Conservation (phyloP, 2,888 invertebrate genomes). For the Margaritifera margaritifera region DNA sequence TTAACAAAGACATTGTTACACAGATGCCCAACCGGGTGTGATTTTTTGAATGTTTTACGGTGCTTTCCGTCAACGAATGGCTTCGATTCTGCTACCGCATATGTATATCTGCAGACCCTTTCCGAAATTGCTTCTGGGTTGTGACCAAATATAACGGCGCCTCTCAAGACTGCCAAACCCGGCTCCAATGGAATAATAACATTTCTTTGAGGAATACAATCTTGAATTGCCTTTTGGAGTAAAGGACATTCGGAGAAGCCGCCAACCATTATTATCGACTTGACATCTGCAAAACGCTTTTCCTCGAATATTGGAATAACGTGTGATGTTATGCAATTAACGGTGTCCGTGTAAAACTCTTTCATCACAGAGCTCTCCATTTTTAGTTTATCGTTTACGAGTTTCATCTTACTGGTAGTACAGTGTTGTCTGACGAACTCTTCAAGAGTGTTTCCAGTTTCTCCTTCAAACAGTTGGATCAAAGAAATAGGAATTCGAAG, state of each 20-base stretch:
- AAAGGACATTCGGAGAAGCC: constrained; percentile 27
- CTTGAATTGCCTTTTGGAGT: constrained; percentile 12
- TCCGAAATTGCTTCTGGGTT: constrained; percentile 18
- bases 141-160: constrained; percentile 23
- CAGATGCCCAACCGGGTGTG: too few relatives aligned
- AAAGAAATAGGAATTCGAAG: too few relatives aligned
- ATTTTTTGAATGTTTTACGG: too few relatives aligned
- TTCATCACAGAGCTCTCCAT: constrained; percentile 19
- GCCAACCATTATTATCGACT: constrained; percentile 25
- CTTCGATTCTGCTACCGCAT: constrained; percentile 2
- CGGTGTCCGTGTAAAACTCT: constrained; percentile 8
- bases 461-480: constrained; percentile 9
- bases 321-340: constrained; percentile 14
- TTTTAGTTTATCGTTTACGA: constrained; percentile 18
- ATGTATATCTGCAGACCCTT: constrained; percentile 15
- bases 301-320: constrained; percentile 9
- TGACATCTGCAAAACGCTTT: constrained; percentile 9
- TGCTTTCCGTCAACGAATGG: too few relatives aligned
- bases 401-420: constrained; percentile 16
- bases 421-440: constrained; percentile 12
- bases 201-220: background rate
- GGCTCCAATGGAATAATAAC: constrained; percentile 20
- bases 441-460: constrained; percentile 18
- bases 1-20: too few relatives aligned
- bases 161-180: constrained; percentile 17